These are phyloP conservation scores for Myxocyprinus asiaticus DNA, from an alignment of 2,113 vertebrate species.

Conservation along the genomic window DNA sequence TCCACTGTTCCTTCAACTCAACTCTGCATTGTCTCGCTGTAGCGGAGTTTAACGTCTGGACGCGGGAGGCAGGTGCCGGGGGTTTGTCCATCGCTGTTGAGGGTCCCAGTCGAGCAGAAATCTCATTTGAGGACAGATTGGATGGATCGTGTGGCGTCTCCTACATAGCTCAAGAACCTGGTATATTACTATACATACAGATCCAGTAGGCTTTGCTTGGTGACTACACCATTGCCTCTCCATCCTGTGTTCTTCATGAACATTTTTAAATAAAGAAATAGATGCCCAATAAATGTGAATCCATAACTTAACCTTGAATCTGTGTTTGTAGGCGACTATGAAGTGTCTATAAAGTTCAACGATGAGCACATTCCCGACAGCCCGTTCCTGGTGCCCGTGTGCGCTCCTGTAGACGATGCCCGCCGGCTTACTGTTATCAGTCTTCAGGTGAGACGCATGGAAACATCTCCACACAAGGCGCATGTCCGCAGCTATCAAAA, in stretches of 20 bases:
- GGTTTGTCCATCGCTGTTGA: constrained; percentile 93
- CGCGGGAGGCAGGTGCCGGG: constrained; percentile 92
- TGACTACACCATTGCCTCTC: too few relatives aligned
- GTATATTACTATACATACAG: constrained; percentile 65
- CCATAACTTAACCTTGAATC: too few relatives aligned
- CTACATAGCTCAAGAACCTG: constrained; percentile 93
- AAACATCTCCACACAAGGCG: constrained; percentile 79
- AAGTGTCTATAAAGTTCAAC: constrained; percentile 96
- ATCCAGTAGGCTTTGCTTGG: too few relatives aligned
- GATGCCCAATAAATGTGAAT: too few relatives aligned
- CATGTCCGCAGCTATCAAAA: constrained; percentile 52
- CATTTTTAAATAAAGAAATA: too few relatives aligned
- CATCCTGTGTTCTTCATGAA: too few relatives aligned
- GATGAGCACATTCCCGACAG: constrained; percentile 95
- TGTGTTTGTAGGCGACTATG: constrained; percentile 87
- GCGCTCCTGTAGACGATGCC: constrained; percentile 84
- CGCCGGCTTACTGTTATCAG: constrained; percentile 95
- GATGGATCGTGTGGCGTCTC: constrained; percentile 94
- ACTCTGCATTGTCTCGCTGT: constrained; percentile 7
- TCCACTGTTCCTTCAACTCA: neutral
- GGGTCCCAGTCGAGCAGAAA: constrained; percentile 95
- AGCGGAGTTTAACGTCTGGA: constrained; percentile 98
- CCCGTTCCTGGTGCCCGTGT: constrained; percentile 90
- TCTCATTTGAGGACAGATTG: constrained; percentile 92
- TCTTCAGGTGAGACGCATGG: constrained; percentile 98